Evolutionary conservation across 2,888 invertebrate species (phyloP).

Genomic region (Hymenopus coronatus): DNA sequence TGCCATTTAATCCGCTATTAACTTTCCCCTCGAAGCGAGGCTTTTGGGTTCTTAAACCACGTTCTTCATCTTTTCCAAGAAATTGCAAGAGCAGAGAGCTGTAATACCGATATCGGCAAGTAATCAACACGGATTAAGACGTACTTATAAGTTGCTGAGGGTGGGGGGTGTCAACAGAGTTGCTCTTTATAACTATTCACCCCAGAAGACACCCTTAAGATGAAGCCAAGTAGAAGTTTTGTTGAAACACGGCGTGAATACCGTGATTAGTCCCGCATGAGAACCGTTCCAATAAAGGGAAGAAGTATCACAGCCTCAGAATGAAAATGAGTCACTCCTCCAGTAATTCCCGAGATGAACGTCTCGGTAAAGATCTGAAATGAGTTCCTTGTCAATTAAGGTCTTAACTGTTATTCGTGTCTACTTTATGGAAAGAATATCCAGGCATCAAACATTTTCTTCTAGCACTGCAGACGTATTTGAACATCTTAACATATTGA

Average conservation of each 20-base stretch:
- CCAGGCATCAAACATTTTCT: too few species aligned
- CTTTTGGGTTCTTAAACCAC: not conserved
- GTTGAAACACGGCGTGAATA: constrained; percentile 12
- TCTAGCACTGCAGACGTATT: too few species aligned
- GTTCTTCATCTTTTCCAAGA: not conserved
- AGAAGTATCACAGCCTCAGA: not conserved
- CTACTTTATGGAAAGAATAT: too few species aligned
- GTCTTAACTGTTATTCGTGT: too few species aligned
- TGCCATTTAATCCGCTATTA: not conserved
- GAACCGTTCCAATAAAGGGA: not conserved
- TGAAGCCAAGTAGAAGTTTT: constrained; percentile 3
- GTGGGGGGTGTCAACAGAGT: not conserved
- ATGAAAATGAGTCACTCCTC: not conserved
- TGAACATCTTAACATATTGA: too few species aligned
- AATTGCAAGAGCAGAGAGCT: not conserved
- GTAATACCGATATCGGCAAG: not conserved
- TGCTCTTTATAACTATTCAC: not conserved
- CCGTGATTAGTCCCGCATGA: not conserved
- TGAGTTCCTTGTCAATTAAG: not conserved
- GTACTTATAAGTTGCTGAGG: not conserved
- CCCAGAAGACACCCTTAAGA: constrained; percentile 1
- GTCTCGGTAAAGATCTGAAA: not conserved
- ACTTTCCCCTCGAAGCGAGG: not conserved
- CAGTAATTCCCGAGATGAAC: not conserved
- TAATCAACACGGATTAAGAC: constrained; percentile 15